Base-by-base conservation (phyloP, 2,113 vertebrate genomes). In the Hassar affinis region DNA sequence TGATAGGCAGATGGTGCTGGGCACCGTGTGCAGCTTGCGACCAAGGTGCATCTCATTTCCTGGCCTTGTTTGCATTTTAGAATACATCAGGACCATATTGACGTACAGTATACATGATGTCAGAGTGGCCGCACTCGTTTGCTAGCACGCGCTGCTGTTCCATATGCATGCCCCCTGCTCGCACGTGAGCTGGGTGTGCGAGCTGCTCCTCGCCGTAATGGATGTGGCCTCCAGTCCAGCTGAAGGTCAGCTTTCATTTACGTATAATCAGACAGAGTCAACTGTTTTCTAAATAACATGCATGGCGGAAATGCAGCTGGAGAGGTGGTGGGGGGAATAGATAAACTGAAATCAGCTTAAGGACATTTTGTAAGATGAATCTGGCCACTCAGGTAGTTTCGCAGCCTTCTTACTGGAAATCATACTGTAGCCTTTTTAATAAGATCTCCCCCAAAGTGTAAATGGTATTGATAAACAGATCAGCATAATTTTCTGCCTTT, bases 41-140 rank as follows among this genome's bases (percentile, higher is more conserved):
- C 96, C 95, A 96, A 96, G 95, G 95, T 95, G 95, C 95, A 96
- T 96, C 97, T 98, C 94, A 97, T 98, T 98, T 98, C 96, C 96
- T 68, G 96, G 95, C 93, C 97, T 98, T 98, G 97, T 99, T 99
- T 99, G 97, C 96, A 98, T 99, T 98, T 96, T 97, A 97, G 97
- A 97, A 96, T 96, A 96, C 97, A 97, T 95, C 95, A 95, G 94
- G 94, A 96, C 96, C 96, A 97, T 98, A 99, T 97, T 98, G 96
- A 97, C 95, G 96, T 96, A 97, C 96, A 95, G 95, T 97, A 97
- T 96, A 97, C 96, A 96, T 95, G 95, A 95, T 96, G 95, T 97
- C 96, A 95, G 93, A 91, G 94, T 83, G 95, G 95, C 94, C 95
- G 95, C 96, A 95, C 97, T 97, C 96, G 95, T 97, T 98, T 98